A percentile compares a stretch with the other conserved stretches of the same genome.
phyloP scores from a whole-genome alignment of 2,888 invertebrate species.

The Pegoplata infirma region DNA sequence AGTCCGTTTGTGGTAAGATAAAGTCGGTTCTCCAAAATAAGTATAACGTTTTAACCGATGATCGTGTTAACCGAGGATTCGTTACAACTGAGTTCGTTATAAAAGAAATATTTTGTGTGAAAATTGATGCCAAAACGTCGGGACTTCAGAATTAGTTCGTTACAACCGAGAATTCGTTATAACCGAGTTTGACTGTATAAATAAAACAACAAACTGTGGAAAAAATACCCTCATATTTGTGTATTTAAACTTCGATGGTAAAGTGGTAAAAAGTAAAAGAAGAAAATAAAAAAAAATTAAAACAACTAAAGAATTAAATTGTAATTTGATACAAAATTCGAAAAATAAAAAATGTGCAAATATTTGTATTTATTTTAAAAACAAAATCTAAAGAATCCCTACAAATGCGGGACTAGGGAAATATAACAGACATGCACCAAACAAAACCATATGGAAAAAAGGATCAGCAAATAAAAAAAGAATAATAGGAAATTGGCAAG shows the following conservation, averaged over 20 bases:
- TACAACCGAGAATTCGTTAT: too few relatives aligned
- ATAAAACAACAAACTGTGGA: too few relatives aligned
- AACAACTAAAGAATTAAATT: conserved; percentile 42
- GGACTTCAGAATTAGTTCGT: too few relatives aligned
- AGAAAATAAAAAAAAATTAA: neutral
- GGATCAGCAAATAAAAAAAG: neutral
- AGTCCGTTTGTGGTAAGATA: too few relatives aligned
- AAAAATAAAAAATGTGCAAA: conserved; percentile 17
- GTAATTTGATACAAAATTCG: conserved; percentile 47
- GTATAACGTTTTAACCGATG: too few relatives aligned
- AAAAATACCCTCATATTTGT: neutral
- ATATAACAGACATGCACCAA: conserved; percentile 5
- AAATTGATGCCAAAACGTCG: too few relatives aligned
- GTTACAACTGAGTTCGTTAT: too few relatives aligned
- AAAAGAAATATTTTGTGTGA: too few relatives aligned
- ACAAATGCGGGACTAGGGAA: conserved; percentile 49
- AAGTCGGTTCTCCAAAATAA: too few relatives aligned
- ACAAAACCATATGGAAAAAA: neutral
- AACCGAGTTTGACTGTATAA: too few relatives aligned
- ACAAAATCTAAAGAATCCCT: conserved; percentile 44
- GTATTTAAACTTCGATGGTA: neutral
- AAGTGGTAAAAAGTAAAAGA: neutral
- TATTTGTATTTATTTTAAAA: neutral
- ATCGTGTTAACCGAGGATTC: too few relatives aligned
- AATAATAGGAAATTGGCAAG: neutral